Percentiles rank a stretch among this genome's conserved stretches.
Evolutionary conservation across 2,797 vertebrate genomes (phyloP).

Genomic region (Paguma larvata): DNA sequence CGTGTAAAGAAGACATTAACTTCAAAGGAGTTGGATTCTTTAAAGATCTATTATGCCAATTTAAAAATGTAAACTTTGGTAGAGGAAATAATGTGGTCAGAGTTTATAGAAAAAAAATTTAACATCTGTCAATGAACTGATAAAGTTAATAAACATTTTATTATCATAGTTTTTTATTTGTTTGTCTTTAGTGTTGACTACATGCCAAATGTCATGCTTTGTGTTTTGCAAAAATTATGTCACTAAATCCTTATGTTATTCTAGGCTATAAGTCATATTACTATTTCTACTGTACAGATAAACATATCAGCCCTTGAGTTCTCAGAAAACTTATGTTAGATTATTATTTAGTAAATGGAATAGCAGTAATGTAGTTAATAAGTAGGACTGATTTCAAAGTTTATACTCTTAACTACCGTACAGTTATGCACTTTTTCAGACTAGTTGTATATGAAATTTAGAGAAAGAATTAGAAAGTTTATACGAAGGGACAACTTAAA

Average conservation of each 20-base stretch:
- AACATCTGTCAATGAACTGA: background rate
- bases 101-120: background rate
- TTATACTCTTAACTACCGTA: background rate
- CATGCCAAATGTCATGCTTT: background rate
- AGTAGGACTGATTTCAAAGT: background rate
- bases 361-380: background rate
- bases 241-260: background rate
- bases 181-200: background rate
- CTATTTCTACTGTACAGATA: slow-evolving; percentile 1
- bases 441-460: background rate
- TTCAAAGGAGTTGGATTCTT: background rate
- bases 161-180: background rate
- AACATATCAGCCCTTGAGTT: background rate
- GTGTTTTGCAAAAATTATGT: background rate
- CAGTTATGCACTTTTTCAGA: background rate
- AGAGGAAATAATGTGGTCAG: background rate
- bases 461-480: background rate
- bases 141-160: slow-evolving; percentile 17
- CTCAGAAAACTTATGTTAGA: slow-evolving; percentile 41
- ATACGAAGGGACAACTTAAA: background rate
- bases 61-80: background rate
- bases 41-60: background rate
- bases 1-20: background rate
- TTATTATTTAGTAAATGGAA: slow-evolving; percentile 47
- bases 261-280: background rate